Percentiles rank a stretch among this genome's conserved stretches.
Conservation (phyloP, 2,888 invertebrate genomes). For the Brachyptera risi region DNA sequence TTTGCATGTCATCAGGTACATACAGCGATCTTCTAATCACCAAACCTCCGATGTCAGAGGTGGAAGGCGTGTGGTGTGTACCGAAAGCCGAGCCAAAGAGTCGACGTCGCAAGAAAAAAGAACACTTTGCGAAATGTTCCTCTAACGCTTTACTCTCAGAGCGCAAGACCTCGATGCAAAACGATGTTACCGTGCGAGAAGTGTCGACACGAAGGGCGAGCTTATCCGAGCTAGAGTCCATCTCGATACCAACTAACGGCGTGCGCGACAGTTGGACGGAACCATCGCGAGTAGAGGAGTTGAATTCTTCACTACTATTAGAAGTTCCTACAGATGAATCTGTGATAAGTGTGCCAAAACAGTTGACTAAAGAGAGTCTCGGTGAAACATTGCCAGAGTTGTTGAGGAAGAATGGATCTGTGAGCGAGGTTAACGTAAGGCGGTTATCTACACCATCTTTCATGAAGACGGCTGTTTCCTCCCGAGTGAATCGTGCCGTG, state of each 20-base stretch:
- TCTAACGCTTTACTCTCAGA: conserved; percentile 12
- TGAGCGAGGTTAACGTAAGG: neutral
- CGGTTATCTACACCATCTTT: conserved; percentile 42
- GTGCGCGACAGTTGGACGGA: neutral
- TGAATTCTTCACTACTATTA: neutral
- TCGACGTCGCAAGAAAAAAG: conserved; percentile 50
- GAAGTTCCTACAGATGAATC: neutral
- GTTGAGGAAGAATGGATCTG: conserved; percentile 9
- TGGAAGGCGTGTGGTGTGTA: conserved; percentile 45
- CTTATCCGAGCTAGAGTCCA: conserved; percentile 3
- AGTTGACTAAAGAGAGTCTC: neutral
- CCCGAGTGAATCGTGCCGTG: conserved; percentile 36
- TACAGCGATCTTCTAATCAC: conserved; percentile 30
- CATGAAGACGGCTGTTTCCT: conserved; percentile 47
- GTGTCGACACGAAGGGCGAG: neutral
- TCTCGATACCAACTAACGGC: conserved; percentile 6
- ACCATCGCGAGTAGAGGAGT: neutral
- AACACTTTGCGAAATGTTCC: conserved; percentile 24
- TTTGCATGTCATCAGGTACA: conserved; percentile 18
- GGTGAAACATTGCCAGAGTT: neutral
- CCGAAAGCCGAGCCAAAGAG: conserved; percentile 41
- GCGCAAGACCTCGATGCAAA: conserved; percentile 30
- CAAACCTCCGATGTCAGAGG: conserved; percentile 11
- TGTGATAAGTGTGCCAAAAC: conserved; percentile 19
- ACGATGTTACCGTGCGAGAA: neutral